Evolutionary conservation across 2,888 invertebrate genomes (phyloP), one percentile per base, ranked within the genome.

Genomic region (Salpingus planirostris): DNA sequence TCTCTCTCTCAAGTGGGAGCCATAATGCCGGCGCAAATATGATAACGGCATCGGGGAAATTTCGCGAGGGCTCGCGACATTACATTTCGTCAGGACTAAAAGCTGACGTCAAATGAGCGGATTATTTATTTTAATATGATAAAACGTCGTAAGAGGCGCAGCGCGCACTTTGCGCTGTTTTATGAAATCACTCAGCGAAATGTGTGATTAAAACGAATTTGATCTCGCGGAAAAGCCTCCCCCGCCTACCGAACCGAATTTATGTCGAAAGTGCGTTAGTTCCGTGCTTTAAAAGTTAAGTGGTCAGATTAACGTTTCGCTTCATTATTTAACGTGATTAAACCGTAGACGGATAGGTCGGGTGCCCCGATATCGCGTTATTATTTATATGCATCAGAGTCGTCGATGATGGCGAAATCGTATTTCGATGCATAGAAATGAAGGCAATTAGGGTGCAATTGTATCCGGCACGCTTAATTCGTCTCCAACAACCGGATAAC

Each of bases 201-300:
- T 52, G 57, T 54, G 55, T 58, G 57, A 59, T 59, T 57, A 57
- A 57, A 60, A 59, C 52, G 55, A 59, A 60, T 59, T 61, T 59
- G 58, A 61, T 61, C 55, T 54, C 46, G 55, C 45, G 55, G 57
- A 59, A 59, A 57, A 59, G 52, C 52, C n/a, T n/a, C n/a, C n/a
- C n/a, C n/a, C n/a, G n/a, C n/a, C 46, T 44, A 42, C 40, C 35
- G 51, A 55, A 55, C 55, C 52, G 51, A 57, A 54, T 58, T 58
- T 55, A 46, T 46, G 46, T 50, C 55, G 43, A 55, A 55, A 56
- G 56, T 54, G 46, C 55, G 53, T 54, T 54, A 55, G 41, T 43
- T 36, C 40, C 46, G 44, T 49, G 52, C 50, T 52, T 50, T 53
- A 47, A 49, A 51, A 52, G 46, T 52, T 51, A 56, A 55, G 48